Evolutionary conservation across 2,113 vertebrate genomes (phyloP).

Genomic region (Hypanus sabinus): DNA sequence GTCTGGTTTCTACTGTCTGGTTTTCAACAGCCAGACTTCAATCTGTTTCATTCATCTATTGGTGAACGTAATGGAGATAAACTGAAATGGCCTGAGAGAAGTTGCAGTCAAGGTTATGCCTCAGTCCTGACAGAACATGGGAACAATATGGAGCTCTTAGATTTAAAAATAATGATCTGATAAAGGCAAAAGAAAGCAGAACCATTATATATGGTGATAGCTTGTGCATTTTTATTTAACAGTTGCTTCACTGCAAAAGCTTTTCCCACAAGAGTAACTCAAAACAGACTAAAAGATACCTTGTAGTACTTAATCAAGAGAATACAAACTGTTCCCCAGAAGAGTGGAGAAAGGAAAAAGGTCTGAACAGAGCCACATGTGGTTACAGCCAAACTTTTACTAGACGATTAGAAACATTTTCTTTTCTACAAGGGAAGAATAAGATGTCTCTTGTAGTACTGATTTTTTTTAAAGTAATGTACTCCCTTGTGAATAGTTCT

Average conservation of each 20-base stretch:
- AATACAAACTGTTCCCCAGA: neutral
- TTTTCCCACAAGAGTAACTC: conserved; percentile 5
- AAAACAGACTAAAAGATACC: neutral
- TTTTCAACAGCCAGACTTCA: neutral
- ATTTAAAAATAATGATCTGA: conserved; percentile 3
- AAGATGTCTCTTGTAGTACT: conserved; percentile 5
- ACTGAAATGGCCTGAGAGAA: neutral
- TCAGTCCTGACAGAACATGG: neutral
- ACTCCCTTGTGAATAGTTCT: neutral
- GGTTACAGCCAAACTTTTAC: conserved; percentile 2
- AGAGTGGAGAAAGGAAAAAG: neutral
- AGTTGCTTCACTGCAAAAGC: neutral
- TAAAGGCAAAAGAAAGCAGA: neutral
- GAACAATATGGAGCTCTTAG: neutral
- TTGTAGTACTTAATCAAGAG: conserved; percentile 9
- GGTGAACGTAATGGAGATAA: neutral
- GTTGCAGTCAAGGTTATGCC: neutral
- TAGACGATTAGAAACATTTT: neutral
- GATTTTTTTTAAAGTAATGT: neutral
- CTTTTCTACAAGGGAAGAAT: neutral
- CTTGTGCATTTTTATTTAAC: neutral
- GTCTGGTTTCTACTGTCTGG: neutral
- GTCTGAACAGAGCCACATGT: neutral
- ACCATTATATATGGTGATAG: neutral
- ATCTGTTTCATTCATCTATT: neutral